Evolutionary conservation across 64 coral and sea anemone genomes (phyloP), one percentile per base, ranked within the genome.

Genomic region (Actinia tenebrosa): DNA sequence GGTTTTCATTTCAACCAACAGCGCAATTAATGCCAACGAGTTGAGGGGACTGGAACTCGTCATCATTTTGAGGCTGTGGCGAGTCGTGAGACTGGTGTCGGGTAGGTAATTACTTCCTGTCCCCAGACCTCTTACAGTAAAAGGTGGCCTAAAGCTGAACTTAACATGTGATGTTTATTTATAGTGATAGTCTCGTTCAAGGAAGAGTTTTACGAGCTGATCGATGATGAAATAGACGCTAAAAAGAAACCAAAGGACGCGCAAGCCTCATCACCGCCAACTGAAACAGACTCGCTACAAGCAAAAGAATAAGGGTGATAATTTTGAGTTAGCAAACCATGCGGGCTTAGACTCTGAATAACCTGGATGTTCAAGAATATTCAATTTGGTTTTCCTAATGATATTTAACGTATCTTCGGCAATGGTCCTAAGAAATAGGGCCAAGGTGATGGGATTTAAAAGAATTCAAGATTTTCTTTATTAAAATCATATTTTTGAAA

Each of bases 131-230:
- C 63, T 66, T 66, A 66, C 63, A 0, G 19, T 23, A 10, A 61
- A 16, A 61, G 4, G 8, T 13, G 5, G n/a, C 16, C 17, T n/a
- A 17, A 20, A 59, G 13, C 16, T 71, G 44, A 66, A 18, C 22
- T 47, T 5, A 3, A 20, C 44, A 44, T 27, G 46, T 80, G 7
- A 50, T 3, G 3, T 25, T 16, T 53, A 9, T 64, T 53, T 55
- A 22, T 17, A 90, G 89, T 69, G 30, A 56, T 90, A 18, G 13
- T 90, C 8, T 10, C 83, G 17, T 90, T 90, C 42, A 84, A 79
- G 71, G 83, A 85, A 44, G 89, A 90, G 72, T 26, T 90, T 37
- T 90, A 90, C 66, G 89, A 90, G 46, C 83, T 90, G 37, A 90
- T 90, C 10, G 89, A 89, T 19, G 88, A 90, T 20, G 88, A 79